phyloP scores from a whole-genome alignment of 2,888 invertebrate genomes.

The Hypomecis atomaria region DNA sequence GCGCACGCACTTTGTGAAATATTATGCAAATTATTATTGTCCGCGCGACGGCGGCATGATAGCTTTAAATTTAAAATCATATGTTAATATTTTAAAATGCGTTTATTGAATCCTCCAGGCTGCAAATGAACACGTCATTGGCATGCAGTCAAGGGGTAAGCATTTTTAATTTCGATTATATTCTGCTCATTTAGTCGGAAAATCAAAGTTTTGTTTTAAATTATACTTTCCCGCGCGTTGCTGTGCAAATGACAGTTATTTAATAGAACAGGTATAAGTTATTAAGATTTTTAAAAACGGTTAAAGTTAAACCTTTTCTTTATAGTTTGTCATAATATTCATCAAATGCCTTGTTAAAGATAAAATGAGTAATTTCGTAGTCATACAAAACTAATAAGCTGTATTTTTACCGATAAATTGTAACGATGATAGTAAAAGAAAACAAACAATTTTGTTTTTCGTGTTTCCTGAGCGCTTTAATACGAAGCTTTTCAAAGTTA shows the following conservation, averaged over 20 bases:
- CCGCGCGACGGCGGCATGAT: background rate
- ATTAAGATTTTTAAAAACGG: too few relatives aligned
- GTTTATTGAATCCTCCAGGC: background rate
- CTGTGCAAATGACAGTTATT: background rate
- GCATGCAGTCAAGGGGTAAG: background rate
- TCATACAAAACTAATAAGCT: too few relatives aligned
- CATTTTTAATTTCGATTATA: slow-evolving; percentile 10
- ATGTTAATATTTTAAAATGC: background rate
- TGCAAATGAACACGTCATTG: slow-evolving; percentile 1
- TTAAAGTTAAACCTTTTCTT: too few relatives aligned
- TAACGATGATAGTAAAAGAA: too few relatives aligned
- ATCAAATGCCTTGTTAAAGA: too few relatives aligned
- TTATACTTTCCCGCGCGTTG: background rate
- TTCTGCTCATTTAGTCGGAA: slow-evolving; percentile 11
- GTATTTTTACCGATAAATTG: too few relatives aligned
- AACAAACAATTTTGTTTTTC: too few relatives aligned
- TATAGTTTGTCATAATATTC: too few relatives aligned
- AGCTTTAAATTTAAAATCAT: slow-evolving; percentile 1
- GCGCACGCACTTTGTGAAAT: slow-evolving; percentile 24
- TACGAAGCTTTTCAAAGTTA: too few relatives aligned
- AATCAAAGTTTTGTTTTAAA: slow-evolving; percentile 7
- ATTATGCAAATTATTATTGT: slow-evolving; percentile 14
- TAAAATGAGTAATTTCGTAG: too few relatives aligned
- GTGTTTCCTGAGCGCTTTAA: too few relatives aligned
- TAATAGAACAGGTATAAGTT: background rate